Conservation (phyloP, 2,888 invertebrate species). For the Agrochola circellaris region DNA sequence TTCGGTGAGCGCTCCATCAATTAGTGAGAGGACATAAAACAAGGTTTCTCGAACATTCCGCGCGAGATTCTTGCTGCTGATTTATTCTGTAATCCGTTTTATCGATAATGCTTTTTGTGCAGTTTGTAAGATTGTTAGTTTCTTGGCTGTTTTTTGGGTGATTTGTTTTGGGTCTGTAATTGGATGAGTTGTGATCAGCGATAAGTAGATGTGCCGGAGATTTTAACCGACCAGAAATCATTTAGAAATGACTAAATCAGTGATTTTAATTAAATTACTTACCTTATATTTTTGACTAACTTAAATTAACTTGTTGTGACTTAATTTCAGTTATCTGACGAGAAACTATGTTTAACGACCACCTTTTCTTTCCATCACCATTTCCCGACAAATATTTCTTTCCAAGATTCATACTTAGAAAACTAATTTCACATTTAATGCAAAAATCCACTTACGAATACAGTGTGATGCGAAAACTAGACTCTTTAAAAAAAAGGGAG, state of each 20-base stretch:
- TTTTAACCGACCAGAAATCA: not conserved
- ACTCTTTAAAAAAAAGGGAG: conserved; percentile 41
- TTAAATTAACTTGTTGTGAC: too few species aligned
- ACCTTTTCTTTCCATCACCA: not conserved
- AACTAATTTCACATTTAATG: conserved; percentile 50
- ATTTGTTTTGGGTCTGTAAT: conserved; percentile 49
- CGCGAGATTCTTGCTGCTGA: conserved; percentile 56
- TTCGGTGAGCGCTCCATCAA: conserved; percentile 62
- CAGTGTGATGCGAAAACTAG: conserved; percentile 48
- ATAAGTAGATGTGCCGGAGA: not conserved
- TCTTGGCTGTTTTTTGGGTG: conserved; percentile 21
- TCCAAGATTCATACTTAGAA: conserved; percentile 26
- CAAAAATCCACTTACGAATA: conserved; percentile 48
- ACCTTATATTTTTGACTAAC: too few species aligned
- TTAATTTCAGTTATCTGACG: not conserved
- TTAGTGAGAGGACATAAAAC: conserved; percentile 61
- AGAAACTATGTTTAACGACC: too few species aligned
- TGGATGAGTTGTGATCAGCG: not conserved
- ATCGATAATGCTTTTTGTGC: conserved; percentile 60
- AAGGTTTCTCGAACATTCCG: conserved; percentile 49
- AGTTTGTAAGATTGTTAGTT: conserved; percentile 58
- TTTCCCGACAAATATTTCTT: conserved; percentile 3
- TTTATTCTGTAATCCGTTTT: conserved; percentile 64
- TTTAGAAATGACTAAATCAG: not conserved
- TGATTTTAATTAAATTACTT: too few species aligned